Evolutionary conservation across 2,113 vertebrate genomes (phyloP).

Genomic region (Cynocephalus volans): DNA sequence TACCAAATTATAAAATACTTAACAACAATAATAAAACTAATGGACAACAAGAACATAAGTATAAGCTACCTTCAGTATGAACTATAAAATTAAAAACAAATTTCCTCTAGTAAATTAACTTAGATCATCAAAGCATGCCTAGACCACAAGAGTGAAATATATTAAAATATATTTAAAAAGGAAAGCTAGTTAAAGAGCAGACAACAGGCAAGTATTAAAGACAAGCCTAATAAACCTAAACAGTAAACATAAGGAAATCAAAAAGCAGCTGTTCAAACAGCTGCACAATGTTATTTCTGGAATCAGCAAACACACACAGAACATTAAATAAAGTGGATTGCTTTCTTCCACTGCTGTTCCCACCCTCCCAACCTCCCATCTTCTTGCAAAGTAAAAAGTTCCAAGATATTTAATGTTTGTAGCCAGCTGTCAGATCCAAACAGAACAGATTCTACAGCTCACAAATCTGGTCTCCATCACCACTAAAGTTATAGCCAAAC

Average conservation of each 20-base stretch:
- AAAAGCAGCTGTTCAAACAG: conserved; percentile 66
- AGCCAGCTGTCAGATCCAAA: conserved; percentile 57
- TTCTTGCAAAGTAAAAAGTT: conserved; percentile 39
- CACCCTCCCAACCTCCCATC: conserved; percentile 11
- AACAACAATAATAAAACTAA: conserved; percentile 48
- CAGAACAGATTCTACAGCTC: background rate
- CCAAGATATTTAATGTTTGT: conserved; percentile 58
- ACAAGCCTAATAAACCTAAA: conserved; percentile 52
- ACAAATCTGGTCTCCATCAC: conserved; percentile 49
- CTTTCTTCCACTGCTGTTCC: conserved; percentile 20
- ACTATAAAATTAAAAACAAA: background rate
- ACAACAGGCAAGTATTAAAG: background rate
- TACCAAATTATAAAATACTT: conserved; percentile 59
- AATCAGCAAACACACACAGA: background rate
- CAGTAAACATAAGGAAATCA: conserved; percentile 72
- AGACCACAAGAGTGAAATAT: background rate
- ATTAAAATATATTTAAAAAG: conserved; percentile 50
- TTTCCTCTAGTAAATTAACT: conserved; percentile 43
- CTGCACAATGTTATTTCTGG: conserved; percentile 1
- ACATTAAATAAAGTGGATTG: conserved; percentile 55
- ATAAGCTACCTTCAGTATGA: conserved; percentile 18
- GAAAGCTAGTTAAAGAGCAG: conserved; percentile 25
- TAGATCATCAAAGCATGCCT: conserved; percentile 47
- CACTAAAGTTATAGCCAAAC: conserved; percentile 61
- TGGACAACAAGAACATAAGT: conserved; percentile 41